Evolutionary conservation across 2,888 invertebrate genomes (phyloP).

Genomic region (Pteria penguin): DNA sequence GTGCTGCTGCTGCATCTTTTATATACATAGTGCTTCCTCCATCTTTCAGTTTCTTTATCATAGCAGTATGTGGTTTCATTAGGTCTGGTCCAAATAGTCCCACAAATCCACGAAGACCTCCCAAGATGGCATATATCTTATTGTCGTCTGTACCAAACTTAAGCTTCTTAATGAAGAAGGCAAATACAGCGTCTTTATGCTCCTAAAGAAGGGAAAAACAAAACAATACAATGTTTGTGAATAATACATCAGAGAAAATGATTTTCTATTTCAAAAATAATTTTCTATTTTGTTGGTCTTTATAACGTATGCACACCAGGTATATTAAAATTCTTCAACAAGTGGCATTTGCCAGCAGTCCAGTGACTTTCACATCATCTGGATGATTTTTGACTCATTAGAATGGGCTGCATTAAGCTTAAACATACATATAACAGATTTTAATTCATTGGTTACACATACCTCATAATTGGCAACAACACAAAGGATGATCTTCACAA

Average conservation of each 20-base stretch:
- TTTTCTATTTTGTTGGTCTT: background rate
- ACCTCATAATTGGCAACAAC: background rate
- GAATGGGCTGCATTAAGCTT: too few species aligned
- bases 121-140: background rate
- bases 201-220: background rate
- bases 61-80: conserved; percentile 24
- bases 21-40: background rate
- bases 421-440: too few species aligned
- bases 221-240: too few species aligned
- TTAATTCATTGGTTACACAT: too few species aligned
- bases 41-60: conserved; percentile 6
- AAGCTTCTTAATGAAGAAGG: conserved; percentile 13
- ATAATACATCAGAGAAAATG: too few species aligned
- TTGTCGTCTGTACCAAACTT: conserved; percentile 11
- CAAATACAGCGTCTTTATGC: background rate
- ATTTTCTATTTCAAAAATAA: background rate
- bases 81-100: conserved; percentile 22
- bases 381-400: too few species aligned
- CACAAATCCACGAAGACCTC: conserved; percentile 16
- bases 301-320: too few species aligned
- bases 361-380: too few species aligned
- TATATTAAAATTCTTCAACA: too few species aligned
- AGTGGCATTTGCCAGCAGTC: too few species aligned
- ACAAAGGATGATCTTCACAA: background rate
- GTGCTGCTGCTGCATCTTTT: conserved; percentile 4